Base-by-base conservation (phyloP, 1,140 invertebrate genomes). In the Trichonephila inaurata region DNA sequence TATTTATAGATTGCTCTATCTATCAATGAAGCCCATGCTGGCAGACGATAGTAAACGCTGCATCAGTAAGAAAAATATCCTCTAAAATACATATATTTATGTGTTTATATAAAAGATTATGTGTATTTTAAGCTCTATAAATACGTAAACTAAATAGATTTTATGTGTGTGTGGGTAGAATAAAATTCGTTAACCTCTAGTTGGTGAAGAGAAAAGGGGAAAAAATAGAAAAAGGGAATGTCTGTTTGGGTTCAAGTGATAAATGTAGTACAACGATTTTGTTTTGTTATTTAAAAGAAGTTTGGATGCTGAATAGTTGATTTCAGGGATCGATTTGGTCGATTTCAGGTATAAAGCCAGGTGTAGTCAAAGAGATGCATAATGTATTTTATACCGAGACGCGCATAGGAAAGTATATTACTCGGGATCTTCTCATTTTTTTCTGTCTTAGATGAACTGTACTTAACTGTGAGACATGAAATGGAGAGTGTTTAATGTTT, bases 31-130 rank as follows among this genome's bases (percentile, higher is more conserved):
- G 64, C 64, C 24, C 24, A 60, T 51, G 60, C 51, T n/a, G 89
- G n/a, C 69, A 90, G 89, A 89, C 40, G 89, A 33, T 33, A 28
- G 72, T 16, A 72, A 24, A 33, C 64, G 33, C 12, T 21, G 51
- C 62, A 19, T 5, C 62, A 28, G 28, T 12, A 18, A 77, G 16
- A 40, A 77, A 77, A 77, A 77, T 14, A 77, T 19, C 24, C 24
- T 33, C 90, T 83, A 33, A 85, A 92, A 92, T 92, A 92, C 64
- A 92, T 81, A 92, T 92, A 92, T 92, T 92, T 92, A 66, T 85
- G 90, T 92, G 90, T 92, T 92, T 92, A 92, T 83, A 92, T 83
- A 92, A 92, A 92, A 24, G 81, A 60, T 85, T 92, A 92, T 81
- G 90, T 92, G 90, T 92, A 77, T 40, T 8, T 92, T 66, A 18